Base-by-base conservation (phyloP, 53 echinoderm and acorn worm species). In the Echinarachnius parma region DNA sequence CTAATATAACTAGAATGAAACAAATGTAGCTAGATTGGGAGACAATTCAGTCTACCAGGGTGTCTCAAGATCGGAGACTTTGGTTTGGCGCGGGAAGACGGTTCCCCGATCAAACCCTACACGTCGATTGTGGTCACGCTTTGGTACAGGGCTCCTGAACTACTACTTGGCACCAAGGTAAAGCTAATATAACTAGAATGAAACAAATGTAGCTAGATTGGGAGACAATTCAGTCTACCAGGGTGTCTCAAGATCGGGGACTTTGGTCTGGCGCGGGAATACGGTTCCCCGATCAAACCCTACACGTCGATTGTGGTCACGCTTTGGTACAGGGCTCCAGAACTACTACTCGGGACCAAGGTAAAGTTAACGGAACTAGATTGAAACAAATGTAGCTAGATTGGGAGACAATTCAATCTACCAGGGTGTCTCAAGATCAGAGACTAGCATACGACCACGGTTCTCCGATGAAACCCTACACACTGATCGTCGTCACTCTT, bases 261-360 rank as follows among this genome's bases (percentile, higher is more conserved):
- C 78, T 95, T 95, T 87, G 96, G 96, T 19, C 71, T 95, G 46
- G 96, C 96, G 18, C 81, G 96, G 70, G 96, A 95, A 77, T 95
- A 91, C 56, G 96, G 96, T 1, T 95, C 96, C 9, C 96, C 96
- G 0, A 75, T 95, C 61, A 95, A 95, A 72, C 87, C 84, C 24
- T 95, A 95, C 60, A 95, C 96, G 10, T 91, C 96, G 15, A 91
- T 95, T 49, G 96, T 95, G 16, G 96, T 95, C 9, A 87, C 91
- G n/a, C 50, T 95, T 45, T 90, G 90, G 95, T 90, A 90, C 25
- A 77, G 95, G 34, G 85, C 96, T 4, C 96, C 96, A 32, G 96
- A 95, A 53, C 78, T 95, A 34, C 82, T 95, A 11, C 86, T 95
- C 5, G 96, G 90, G 1, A 63, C 64, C 34, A 94, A 95, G 90